phyloP scores from a whole-genome alignment of 2,888 invertebrate genomes.

The Tipula confusa region DNA sequence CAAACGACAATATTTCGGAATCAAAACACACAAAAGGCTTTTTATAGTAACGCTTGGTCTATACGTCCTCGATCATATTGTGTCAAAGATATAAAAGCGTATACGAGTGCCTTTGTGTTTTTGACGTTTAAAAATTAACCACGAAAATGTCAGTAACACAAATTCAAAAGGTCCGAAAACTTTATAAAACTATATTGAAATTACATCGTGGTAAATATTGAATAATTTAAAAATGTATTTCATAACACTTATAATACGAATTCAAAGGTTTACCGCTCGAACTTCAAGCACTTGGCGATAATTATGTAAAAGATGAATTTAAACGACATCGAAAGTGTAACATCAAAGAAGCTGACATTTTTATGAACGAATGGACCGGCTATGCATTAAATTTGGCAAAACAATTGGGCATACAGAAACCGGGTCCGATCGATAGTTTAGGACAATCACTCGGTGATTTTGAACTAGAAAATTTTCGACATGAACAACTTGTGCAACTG shows the following conservation, averaged over 20 bases:
- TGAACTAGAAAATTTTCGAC: conserved; percentile 65
- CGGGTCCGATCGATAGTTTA: conserved; percentile 51
- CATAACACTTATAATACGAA: background rate
- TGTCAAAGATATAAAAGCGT: too few species aligned
- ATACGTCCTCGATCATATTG: too few species aligned
- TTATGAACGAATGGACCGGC: conserved; percentile 84
- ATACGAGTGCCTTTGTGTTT: background rate
- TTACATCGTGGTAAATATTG: conserved; percentile 60
- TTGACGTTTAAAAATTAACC: background rate
- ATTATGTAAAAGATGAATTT: conserved; percentile 80
- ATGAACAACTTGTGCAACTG: conserved; percentile 79
- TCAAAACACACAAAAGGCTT: too few species aligned
- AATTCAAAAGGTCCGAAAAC: conserved; percentile 59
- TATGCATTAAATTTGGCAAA: conserved; percentile 70
- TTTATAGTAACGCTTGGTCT: too few species aligned
- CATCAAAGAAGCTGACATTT: conserved; percentile 64
- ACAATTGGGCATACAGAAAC: conserved; percentile 67
- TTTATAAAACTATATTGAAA: conserved; percentile 75
- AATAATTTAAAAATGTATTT: background rate
- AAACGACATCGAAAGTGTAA: conserved; percentile 73
- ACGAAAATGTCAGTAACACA: conserved; percentile 47
- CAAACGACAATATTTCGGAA: too few species aligned
- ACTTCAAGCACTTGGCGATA: conserved; percentile 65
- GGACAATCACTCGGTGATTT: conserved; percentile 61
- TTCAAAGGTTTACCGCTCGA: conserved; percentile 61